Evolutionary conservation across 2,113 vertebrate genomes (phyloP).

Genomic region (Ifrita kowaldi): DNA sequence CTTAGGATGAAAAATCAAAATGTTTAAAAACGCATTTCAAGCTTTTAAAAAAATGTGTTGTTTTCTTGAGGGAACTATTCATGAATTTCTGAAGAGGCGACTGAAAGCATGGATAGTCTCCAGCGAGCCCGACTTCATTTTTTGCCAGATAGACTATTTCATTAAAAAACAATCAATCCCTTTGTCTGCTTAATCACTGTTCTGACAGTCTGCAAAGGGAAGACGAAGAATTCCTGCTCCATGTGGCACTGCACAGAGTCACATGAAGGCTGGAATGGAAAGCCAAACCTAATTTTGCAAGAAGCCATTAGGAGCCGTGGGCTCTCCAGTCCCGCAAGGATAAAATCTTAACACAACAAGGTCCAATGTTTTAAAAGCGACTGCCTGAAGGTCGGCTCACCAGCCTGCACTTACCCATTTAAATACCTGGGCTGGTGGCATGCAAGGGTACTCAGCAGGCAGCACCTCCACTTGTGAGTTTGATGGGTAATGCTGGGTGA

Average conservation of each 20-base stretch:
- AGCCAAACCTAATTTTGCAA: constrained; percentile 41
- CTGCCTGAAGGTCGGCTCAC: neutral
- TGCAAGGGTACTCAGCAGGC: neutral
- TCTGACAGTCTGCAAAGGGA: constrained; percentile 52
- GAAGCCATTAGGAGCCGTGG: neutral
- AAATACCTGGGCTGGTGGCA: neutral
- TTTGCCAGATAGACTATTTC: constrained; percentile 61
- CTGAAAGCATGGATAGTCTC: constrained; percentile 46
- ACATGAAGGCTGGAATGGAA: constrained; percentile 51
- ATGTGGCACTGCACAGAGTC: neutral
- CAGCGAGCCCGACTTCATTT: constrained; percentile 24
- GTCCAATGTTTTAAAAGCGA: neutral
- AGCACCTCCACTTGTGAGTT: neutral
- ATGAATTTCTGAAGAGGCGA: constrained; percentile 58
- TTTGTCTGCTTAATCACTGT: constrained; percentile 65
- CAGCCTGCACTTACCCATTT: neutral
- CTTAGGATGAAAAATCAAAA: constrained; percentile 49
- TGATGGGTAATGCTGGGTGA: neutral
- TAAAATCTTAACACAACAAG: neutral
- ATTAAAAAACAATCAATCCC: constrained; percentile 68
- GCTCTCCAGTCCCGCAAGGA: neutral
- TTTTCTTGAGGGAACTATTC: constrained; percentile 53
- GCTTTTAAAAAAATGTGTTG: constrained; percentile 31
- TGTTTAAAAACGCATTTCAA: constrained; percentile 39
- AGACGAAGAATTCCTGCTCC: constrained; percentile 39